Conservation (phyloP, 2,888 invertebrate species). For the Eilema depressum region DNA sequence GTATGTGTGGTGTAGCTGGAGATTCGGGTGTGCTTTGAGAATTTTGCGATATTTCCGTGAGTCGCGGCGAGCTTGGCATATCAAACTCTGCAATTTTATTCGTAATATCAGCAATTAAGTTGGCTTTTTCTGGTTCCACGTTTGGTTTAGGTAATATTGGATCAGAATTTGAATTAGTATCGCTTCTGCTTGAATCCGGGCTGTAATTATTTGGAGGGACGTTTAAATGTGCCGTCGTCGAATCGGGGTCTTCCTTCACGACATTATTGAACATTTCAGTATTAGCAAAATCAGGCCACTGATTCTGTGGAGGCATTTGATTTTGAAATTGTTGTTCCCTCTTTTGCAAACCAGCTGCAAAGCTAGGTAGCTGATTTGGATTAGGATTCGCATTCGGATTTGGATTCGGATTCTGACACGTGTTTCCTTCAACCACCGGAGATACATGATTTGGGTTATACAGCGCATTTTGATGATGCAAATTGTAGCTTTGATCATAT, state of each 20-base stretch:
- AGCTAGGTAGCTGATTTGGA: constrained; percentile 80
- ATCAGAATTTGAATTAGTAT: constrained; percentile 76
- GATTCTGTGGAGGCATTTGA: constrained; percentile 68
- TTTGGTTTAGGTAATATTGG: constrained; percentile 65
- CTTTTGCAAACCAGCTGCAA: constrained; percentile 77
- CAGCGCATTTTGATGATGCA: constrained; percentile 89
- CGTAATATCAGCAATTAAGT: constrained; percentile 64
- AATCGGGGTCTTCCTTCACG: constrained; percentile 92
- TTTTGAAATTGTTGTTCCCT: constrained; percentile 69
- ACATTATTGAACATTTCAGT: constrained; percentile 83
- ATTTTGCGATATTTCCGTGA: constrained; percentile 81
- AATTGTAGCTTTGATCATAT: constrained; percentile 89
- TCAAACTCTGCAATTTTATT: constrained; percentile 81
- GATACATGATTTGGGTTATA: constrained; percentile 87
- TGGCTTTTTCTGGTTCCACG: constrained; percentile 71
- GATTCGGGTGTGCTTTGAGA: constrained; percentile 77
- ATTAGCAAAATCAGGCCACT: constrained; percentile 81
- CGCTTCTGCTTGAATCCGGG: constrained; percentile 84
- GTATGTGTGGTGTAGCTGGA: constrained; percentile 72
- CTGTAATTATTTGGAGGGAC: constrained; percentile 82
- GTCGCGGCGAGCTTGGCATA: constrained; percentile 78
- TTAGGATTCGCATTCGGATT: constrained; percentile 64
- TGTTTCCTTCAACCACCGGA: constrained; percentile 80
- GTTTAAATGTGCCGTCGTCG: constrained; percentile 89
- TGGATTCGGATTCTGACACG: constrained; percentile 73